phyloP scores from a whole-genome alignment of 1,140 invertebrate species.

The Pseudomyrmex concolor region DNA sequence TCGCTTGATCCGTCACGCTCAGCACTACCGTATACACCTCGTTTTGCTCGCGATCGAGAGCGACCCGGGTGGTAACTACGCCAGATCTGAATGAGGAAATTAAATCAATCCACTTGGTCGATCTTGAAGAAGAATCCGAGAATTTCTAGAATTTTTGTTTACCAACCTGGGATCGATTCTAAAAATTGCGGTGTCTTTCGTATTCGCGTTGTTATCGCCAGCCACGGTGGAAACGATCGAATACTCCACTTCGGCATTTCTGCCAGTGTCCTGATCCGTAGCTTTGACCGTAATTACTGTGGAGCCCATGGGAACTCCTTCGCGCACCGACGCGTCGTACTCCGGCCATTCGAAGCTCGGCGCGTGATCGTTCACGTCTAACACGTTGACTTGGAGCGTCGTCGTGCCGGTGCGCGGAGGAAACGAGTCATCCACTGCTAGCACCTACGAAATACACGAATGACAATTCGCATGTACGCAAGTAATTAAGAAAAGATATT shows the following conservation, averaged over 20 bases:
- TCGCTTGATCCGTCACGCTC: constrained; percentile 93
- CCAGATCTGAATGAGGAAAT: constrained; percentile 86
- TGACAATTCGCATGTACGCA: not conserved
- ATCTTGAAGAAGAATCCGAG: too few relatives aligned
- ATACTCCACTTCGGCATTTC: constrained; percentile 95
- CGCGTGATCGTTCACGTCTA: constrained; percentile 97
- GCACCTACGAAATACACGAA: constrained; percentile 84
- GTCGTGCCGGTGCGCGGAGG: constrained; percentile 95
- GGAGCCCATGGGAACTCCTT: constrained; percentile 94
- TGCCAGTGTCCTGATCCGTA: constrained; percentile 95
- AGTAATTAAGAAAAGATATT: not conserved
- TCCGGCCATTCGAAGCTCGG: constrained; percentile 95
- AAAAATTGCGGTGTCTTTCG: constrained; percentile 83
- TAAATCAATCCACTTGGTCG: not conserved
- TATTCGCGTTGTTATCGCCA: constrained; percentile 81
- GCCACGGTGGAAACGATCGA: constrained; percentile 89
- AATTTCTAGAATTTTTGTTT: too few relatives aligned
- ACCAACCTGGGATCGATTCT: constrained; percentile 88
- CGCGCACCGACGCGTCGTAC: constrained; percentile 93
- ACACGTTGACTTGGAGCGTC: constrained; percentile 94
- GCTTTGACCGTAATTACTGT: constrained; percentile 96
- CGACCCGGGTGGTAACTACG: constrained; percentile 92
- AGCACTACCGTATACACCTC: constrained; percentile 95
- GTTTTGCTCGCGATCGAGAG: constrained; percentile 94
- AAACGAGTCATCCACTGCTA: constrained; percentile 94